Percentiles rank a stretch among this genome's conserved stretches.
Evolutionary conservation across 2,888 invertebrate species (phyloP).

Genomic region (Pocota personata): DNA sequence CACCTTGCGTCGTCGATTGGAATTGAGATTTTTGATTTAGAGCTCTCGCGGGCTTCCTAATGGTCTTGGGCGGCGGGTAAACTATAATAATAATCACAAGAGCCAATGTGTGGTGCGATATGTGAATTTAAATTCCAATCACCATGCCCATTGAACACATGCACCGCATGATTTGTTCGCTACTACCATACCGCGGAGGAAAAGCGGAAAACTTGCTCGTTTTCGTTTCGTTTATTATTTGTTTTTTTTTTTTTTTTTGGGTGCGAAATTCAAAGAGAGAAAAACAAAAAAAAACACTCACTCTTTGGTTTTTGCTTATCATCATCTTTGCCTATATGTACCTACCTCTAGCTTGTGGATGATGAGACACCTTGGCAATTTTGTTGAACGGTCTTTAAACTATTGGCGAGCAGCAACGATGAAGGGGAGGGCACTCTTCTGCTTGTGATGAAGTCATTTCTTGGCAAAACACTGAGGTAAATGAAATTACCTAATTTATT

Average conservation of each 20-base stretch:
- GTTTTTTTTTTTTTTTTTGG: constrained; percentile 1
- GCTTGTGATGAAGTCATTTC: constrained; percentile 55
- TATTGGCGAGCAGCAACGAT: neutral
- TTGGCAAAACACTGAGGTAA: constrained; percentile 18
- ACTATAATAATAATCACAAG: constrained; percentile 53
- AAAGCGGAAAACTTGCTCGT: constrained; percentile 22
- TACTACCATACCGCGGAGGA: neutral
- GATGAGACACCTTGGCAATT: constrained; percentile 44
- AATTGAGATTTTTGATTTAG: constrained; percentile 65
- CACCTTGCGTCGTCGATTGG: constrained; percentile 47
- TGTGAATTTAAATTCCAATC: constrained; percentile 55
- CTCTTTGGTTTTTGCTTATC: constrained; percentile 19
- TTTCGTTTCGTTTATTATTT: constrained; percentile 1
- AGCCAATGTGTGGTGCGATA: constrained; percentile 43
- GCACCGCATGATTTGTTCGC: constrained; percentile 32
- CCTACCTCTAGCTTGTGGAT: neutral
- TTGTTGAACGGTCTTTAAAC: neutral
- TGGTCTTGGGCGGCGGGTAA: constrained; percentile 44
- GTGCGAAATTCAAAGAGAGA: neutral
- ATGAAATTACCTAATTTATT: constrained; percentile 30
- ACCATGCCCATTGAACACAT: constrained; percentile 32
- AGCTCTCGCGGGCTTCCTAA: constrained; percentile 52
- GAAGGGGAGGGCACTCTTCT: neutral
- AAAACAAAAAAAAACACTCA: constrained; percentile 6
- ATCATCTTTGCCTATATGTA: neutral